Base-by-base conservation (phyloP, 1,140 invertebrate species). In the Polypedilum pembai region DNA sequence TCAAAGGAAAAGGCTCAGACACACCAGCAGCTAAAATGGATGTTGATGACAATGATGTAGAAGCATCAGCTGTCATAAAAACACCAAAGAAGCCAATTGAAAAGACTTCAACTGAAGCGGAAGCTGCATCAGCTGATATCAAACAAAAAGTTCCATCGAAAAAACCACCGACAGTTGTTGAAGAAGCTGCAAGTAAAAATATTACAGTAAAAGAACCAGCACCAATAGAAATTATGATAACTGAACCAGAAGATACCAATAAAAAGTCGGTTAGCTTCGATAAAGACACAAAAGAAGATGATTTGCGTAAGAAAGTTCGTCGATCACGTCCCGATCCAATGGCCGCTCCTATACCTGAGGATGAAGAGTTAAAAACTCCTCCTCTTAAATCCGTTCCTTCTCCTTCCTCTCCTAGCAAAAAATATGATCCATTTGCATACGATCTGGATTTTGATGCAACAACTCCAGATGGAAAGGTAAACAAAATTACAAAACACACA, bases 241-340 rank as follows among this genome's bases (percentile, higher is more conserved):
- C 65, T 1, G 65, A 69, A 20, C 15, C 65, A 18, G 65, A 69
- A 5, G 65, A 69, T 69, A 18, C 20, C 1, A 12, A 56, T 12
- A 56, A 17, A 56, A 56, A 56, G n/a, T 56, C 45, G 1, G 45
- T 56, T 3, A 15, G 2, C 3, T 56, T 56, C n/a, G 45, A 56
- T 56, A 56, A 56, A 17, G 45, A 15, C 45, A 17, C 45, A 15
- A 56, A 12, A 8, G 17, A 20, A 69, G 8, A n/a, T 20, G 20
- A 20, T 10, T 20, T 18, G 0, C 17, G 18, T 8, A 69, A 69
- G 4, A 69, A 69, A 69, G 17, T 18, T 69, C 65, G 65, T 69
- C 65, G 65, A 69, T 20, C 45, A 15, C 75, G 76, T 65, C 80
- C 79, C 75, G 77, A 81, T 76, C 80, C 80, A 40, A 78, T 81